These are phyloP conservation scores for Ophion ventricosus DNA, from an alignment of 2,888 invertebrate genomes.

Conservation along the genomic window DNA sequence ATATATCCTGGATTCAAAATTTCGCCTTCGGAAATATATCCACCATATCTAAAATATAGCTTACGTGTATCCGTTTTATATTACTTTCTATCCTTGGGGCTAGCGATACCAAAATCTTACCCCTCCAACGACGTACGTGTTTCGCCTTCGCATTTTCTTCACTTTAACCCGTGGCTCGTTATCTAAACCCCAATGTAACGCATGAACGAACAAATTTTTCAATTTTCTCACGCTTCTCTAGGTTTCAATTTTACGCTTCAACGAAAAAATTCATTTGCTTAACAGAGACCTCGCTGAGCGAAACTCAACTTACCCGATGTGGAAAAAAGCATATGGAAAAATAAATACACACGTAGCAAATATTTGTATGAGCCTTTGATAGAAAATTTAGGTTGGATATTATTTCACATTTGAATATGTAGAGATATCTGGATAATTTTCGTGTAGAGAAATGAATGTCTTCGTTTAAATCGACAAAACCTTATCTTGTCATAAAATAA, in stretches of 20 bases:
- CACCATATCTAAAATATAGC: background rate
- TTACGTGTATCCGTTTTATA: background rate
- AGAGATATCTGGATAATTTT: background rate
- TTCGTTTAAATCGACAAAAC: background rate
- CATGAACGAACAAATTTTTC: constrained; percentile 40
- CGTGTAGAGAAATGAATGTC: background rate
- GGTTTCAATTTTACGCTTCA: constrained; percentile 38
- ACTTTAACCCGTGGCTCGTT: constrained; percentile 6
- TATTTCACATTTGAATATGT: background rate
- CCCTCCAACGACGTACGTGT: too few relatives aligned
- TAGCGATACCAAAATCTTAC: constrained; percentile 7
- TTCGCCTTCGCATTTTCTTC: constrained; percentile 3
- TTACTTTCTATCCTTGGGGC: background rate
- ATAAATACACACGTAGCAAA: background rate
- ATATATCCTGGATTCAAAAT: background rate
- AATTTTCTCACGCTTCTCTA: constrained; percentile 15
- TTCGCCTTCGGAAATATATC: background rate
- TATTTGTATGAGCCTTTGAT: background rate
- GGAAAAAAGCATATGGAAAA: background rate
- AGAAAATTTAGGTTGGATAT: background rate
- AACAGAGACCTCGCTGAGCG: background rate
- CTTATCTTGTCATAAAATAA: background rate
- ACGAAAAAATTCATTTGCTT: constrained; percentile 26
- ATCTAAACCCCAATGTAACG: constrained; percentile 27
- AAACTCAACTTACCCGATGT: constrained; percentile 12